Base-by-base conservation (phyloP, 37 sponge, comb jelly and placozoan species). In the Hexactinellida sp. region DNA sequence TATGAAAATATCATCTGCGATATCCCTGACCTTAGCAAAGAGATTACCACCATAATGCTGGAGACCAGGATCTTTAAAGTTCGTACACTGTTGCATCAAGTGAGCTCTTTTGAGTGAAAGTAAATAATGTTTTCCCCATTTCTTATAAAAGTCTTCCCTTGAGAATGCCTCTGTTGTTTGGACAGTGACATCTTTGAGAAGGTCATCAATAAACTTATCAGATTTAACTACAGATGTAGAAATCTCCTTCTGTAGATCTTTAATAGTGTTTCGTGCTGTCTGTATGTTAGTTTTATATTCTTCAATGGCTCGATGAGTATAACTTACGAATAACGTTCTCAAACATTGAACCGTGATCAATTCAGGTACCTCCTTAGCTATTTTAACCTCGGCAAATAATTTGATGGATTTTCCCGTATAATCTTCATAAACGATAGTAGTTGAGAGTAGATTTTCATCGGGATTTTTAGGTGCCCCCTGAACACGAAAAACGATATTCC, bases 1-100 rank as follows among this genome's bases (percentile, higher is more conserved):
- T 7, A 39, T 54, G 54, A 85, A 85, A 30, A 85, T 52, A 0
- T 47, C 54, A 37, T 85, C 54, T 36, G 85, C 54, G 35, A 30
- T 34, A 37, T 85, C 85, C 36, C 54, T 36, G 30, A 85, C 54
- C 0, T 47, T 85, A 30, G 9, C 34, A 54, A 85, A 85, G 5
- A 54, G 54, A 30, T 38, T 28, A 13, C 85, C 85, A 0, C 85
- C 85, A 37, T 85, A 85, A 0, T 54, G 85, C 54, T 85, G 85
- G 36, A 85, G 51, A 13, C 85, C 54, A 28, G 85, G 54, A 37
- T 85, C 85, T 37, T 85, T 85, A 54, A 85, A 85, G 54, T 85
- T 85, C 24, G 85, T 85, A 37, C 85, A 54, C 85, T 85, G 85
- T 21, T 85, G 85, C 54, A 85, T 36, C 7, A 35, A 7, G 54